phyloP scores from a whole-genome alignment of 2,888 invertebrate species.

The Vandiemenella viatica region DNA sequence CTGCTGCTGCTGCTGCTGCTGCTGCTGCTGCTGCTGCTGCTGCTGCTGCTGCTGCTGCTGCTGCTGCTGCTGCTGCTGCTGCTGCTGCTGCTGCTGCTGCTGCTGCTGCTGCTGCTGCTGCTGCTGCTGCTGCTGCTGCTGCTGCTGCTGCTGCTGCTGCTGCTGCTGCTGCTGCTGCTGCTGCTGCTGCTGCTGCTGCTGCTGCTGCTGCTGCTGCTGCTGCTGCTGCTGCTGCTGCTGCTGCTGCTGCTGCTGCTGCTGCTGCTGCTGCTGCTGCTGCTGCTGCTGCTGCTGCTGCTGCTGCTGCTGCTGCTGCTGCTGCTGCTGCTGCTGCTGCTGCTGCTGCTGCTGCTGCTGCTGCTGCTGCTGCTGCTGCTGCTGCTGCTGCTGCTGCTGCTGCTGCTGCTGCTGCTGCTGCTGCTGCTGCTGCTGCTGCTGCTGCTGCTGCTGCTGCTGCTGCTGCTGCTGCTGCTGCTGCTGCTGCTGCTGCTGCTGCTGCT shows the following conservation, averaged over 20 bases:
- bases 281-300: background rate
- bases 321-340: background rate
- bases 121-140: background rate
- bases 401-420: background rate
- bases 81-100: background rate
- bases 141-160: background rate
- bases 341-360: background rate
- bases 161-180: background rate
- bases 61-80: background rate
- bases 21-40: background rate
- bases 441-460: background rate
- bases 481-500: background rate
- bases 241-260: background rate
- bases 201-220: background rate
- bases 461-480: background rate
- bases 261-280: background rate
- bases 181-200: background rate
- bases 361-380: background rate
- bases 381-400: background rate
- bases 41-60: background rate
- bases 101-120: background rate
- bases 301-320: background rate
- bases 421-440: background rate
- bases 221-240: background rate
- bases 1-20: background rate